These are phyloP conservation scores for Dusona sp. DNA, from an alignment of 2,888 invertebrate species.

Conservation along the genomic window DNA sequence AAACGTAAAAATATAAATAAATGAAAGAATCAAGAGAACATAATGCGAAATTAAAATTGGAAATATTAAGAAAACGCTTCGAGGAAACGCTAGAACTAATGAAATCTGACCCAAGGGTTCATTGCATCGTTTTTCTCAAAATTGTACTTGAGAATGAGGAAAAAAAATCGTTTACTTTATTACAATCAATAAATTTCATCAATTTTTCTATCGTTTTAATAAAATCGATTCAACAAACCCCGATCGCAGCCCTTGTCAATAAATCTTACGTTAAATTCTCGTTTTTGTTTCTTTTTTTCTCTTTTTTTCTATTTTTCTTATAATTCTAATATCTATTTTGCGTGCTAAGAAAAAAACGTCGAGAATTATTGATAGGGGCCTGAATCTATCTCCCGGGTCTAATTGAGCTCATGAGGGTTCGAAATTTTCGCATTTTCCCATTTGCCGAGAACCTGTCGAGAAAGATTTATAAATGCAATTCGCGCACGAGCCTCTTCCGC, in stretches of 20 bases:
- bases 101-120: conserved; percentile 41
- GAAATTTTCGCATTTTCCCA: conserved; percentile 35
- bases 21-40: conserved; percentile 63
- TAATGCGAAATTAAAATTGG: conserved; percentile 58
- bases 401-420: conserved; percentile 64
- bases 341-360: conserved; percentile 48
- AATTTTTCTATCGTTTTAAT: neutral
- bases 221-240: conserved; percentile 52
- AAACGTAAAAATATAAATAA: conserved; percentile 74
- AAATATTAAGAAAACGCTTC: conserved; percentile 44
- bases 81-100: conserved; percentile 55
- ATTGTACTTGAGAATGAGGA: neutral
- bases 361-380: conserved; percentile 65
- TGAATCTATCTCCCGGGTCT: conserved; percentile 63
- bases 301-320: neutral
- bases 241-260: conserved; percentile 46
- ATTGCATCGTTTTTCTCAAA: conserved; percentile 42
- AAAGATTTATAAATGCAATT: conserved; percentile 62
- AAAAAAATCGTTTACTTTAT: neutral
- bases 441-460: conserved; percentile 47
- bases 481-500: conserved; percentile 40
- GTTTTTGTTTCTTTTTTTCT: too few species aligned
- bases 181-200: neutral
- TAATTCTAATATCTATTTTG: conserved; percentile 34
- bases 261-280: conserved; percentile 40